Conservation (phyloP, 1,140 invertebrate genomes). For the Drosophila novamexicana region DNA sequence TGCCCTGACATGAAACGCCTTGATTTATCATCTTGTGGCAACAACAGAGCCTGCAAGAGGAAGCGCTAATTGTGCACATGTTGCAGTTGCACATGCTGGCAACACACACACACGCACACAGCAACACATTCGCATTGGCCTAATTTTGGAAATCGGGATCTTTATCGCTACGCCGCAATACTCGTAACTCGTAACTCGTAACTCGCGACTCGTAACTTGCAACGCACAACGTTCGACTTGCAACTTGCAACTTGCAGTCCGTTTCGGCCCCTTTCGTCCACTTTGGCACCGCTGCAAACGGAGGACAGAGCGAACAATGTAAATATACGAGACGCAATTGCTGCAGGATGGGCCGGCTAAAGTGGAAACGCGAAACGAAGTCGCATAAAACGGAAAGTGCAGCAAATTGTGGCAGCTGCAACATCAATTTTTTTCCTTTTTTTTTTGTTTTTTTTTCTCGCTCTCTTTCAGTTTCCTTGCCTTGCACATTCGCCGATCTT, state of each 20-base stretch:
- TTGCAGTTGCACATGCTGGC: slow-evolving; percentile 41
- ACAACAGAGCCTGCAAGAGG: slow-evolving; percentile 36
- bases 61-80: slow-evolving; percentile 72
- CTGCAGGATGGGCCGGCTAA: slow-evolving; percentile 55
- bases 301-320: slow-evolving; percentile 21
- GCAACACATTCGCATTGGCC: slow-evolving; percentile 38
- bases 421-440: slow-evolving; percentile 66
- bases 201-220: slow-evolving; percentile 12
- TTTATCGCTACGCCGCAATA: slow-evolving; percentile 71
- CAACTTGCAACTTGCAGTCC: slow-evolving; percentile 8
- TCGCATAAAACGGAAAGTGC: slow-evolving; percentile 83
- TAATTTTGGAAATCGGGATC: slow-evolving; percentile 70
- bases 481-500: slow-evolving; percentile 29
- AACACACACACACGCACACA: slow-evolving; percentile 20
- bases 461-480: slow-evolving; percentile 18
- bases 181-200: slow-evolving; percentile 46
- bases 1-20: slow-evolving; percentile 19
- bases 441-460: slow-evolving; percentile 23
- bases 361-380: slow-evolving; percentile 74
- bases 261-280: not conserved
- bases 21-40: slow-evolving; percentile 39
- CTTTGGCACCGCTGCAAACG: not conserved
- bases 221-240: slow-evolving; percentile 24
- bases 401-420: slow-evolving; percentile 83
- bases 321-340: slow-evolving; percentile 52